Base-by-base conservation (phyloP, 2,888 invertebrate genomes). In the Pristionchus mayeri region DNA sequence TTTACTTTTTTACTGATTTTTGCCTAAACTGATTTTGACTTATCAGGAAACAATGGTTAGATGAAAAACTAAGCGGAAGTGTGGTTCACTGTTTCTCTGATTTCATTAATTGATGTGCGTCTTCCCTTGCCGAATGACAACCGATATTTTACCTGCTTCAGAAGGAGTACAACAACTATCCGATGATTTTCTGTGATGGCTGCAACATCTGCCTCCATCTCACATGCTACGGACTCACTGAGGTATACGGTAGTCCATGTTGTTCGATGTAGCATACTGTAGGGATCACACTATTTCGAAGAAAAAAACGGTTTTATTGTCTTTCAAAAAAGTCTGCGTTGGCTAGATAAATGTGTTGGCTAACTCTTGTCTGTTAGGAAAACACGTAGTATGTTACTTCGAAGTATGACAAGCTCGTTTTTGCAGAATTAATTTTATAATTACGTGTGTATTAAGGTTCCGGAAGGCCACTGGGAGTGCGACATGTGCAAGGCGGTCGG, bases 131-230 rank as follows among this genome's bases (percentile, higher is more conserved):
- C n/a, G n/a, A n/a, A n/a, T n/a, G 2, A 50, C 2, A 6, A 50
- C 2, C 21, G 21, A 6, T 50, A n/a, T n/a, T n/a, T n/a, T n/a
- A n/a, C n/a, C n/a, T n/a, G n/a, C 92, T 89, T 89, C 95, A 94
- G 93, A 98, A 98, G 84, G 98, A 98, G 52, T 98, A 98, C 93
- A 98, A 98, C 93, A 97, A 96, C 90, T 98, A 99, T 94, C 98
- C 98, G 94, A 98, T 99, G 97, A 98, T 99, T 90, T 99, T 99
- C 94, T 99, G 99, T 94, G 99, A 99, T 94, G 96, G 96, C 92
- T 99, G 99, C 95, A 98, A 99, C 94, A 97, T 98, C 93, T 98
- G 98, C 94, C 98, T 99, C 90, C 99, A 99, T 94, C 98, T 98
- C 92, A 97, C 97, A 81, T 99, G 98, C 94, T 99, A 99, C 94